These are phyloP conservation scores for Pseudomyrmex gracilis DNA, from an alignment of 1,140 invertebrate genomes.

Conservation along the genomic window DNA sequence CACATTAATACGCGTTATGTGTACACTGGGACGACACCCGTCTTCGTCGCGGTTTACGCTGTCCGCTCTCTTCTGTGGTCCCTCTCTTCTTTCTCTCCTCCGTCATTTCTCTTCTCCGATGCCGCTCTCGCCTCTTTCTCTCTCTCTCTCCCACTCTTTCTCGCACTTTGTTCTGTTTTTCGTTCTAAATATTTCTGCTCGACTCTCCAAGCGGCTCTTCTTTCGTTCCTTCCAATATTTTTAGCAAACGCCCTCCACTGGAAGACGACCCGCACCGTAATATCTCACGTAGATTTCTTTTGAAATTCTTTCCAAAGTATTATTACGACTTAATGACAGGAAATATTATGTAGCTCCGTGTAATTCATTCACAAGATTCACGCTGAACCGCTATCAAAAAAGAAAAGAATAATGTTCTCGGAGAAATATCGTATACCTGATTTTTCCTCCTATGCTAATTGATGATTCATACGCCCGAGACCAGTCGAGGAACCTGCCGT, in stretches of 20 bases:
- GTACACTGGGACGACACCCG: slow-evolving; percentile 67
- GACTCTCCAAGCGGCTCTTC: slow-evolving; percentile 9
- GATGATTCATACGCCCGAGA: slow-evolving; percentile 22
- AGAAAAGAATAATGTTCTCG: not conserved
- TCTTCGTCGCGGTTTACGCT: slow-evolving; percentile 70
- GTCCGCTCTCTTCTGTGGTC: slow-evolving; percentile 7
- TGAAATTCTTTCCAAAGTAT: slow-evolving; percentile 12
- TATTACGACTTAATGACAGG: slow-evolving; percentile 28
- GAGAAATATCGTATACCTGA: not conserved
- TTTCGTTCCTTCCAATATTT: slow-evolving; percentile 49
- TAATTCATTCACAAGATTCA: slow-evolving; percentile 2
- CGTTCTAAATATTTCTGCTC: slow-evolving; percentile 21
- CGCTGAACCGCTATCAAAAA: not conserved
- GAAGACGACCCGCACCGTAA: not conserved
- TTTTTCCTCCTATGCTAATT: slow-evolving; percentile 34
- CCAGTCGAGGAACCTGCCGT: slow-evolving; percentile 28
- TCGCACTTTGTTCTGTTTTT: not conserved
- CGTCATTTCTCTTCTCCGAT: slow-evolving; percentile 19
- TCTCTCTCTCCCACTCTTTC: not conserved
- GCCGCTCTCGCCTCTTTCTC: not conserved
- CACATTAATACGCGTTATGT: slow-evolving; percentile 78
- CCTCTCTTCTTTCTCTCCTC: slow-evolving; percentile 20
- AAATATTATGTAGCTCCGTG: not conserved
- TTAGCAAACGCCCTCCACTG: not conserved
- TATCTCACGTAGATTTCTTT: slow-evolving; percentile 29